These are phyloP conservation scores for Synergus gifuensis DNA, from an alignment of 2,888 invertebrate species.

Conservation along the genomic window DNA sequence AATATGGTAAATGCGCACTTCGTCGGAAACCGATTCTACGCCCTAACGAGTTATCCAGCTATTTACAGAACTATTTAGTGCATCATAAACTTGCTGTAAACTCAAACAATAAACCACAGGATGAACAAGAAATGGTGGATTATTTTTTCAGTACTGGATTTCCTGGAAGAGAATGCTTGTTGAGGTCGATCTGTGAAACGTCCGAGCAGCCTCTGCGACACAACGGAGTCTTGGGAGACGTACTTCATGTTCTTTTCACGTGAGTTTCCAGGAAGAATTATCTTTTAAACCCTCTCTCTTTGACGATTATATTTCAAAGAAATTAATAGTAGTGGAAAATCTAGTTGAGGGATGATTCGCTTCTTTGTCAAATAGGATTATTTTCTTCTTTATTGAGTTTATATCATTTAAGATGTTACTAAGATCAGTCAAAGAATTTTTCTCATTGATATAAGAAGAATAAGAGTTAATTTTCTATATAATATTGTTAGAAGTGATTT, in stretches of 20 bases:
- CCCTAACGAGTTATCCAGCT: background rate
- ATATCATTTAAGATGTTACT: background rate
- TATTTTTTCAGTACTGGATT: slow-evolving; percentile 79
- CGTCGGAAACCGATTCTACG: background rate
- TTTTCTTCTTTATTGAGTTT: background rate
- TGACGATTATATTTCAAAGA: slow-evolving; percentile 16
- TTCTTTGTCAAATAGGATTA: background rate
- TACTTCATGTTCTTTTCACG: slow-evolving; percentile 84
- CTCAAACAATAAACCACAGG: background rate
- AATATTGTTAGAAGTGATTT: background rate
- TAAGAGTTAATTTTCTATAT: background rate
- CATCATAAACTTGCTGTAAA: slow-evolving; percentile 1
- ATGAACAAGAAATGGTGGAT: background rate
- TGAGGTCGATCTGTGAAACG: slow-evolving; percentile 84
- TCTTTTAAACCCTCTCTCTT: slow-evolving; percentile 18
- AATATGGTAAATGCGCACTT: slow-evolving; percentile 5
- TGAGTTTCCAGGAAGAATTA: slow-evolving; percentile 77
- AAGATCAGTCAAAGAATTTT: background rate
- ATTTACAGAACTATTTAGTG: background rate
- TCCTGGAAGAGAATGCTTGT: slow-evolving; percentile 81
- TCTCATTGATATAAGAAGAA: background rate
- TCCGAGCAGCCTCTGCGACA: slow-evolving; percentile 79
- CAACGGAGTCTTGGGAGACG: slow-evolving; percentile 84
- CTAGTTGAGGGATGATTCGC: background rate
- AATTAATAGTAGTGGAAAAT: slow-evolving; percentile 9